Evolutionary conservation across 2,113 vertebrate species (phyloP), one percentile per base, ranked within the genome.

Genomic region (Tapirus terrestris): DNA sequence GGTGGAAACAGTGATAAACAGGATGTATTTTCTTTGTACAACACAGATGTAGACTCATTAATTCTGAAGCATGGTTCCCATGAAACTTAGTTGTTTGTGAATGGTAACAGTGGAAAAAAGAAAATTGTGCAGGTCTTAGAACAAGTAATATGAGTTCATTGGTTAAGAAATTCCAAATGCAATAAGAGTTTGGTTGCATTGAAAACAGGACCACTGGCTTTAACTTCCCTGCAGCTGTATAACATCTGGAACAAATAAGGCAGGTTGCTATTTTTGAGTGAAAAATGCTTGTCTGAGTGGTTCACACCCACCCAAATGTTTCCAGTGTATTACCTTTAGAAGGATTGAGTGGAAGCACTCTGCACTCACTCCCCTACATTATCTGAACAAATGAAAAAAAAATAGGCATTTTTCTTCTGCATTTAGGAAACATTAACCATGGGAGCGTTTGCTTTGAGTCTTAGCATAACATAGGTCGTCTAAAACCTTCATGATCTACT

Each of bases 241-340:
- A 97, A 98, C 98, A 99, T 99, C 98, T 99, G 98, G 97, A 97
- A 98, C 58, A 95, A 98, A 98, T 98, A 98, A 98, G 79, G 20
- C 81, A 83, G 97, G 97, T 97, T 97, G 97, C 43, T 98, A 96
- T 88, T 96, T 97, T 97, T 93, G 86, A 7, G 23, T 97, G 96
- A 98, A 98, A 97, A 98, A 95, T 97, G 92, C 77, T 97, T 45
- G 96, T 97, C 98, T 98, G 80, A 98, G 91, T 97, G 98, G 98
- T 98, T 98, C 98, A 98, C 98, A 97, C 97, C 88, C 98, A 98
- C 98, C 98, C 98, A 98, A 99, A 96, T 95, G 81, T 97, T 98
- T 97, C 97, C 96, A 97, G 89, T 90, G 29, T 87, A 92, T 97
- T 97, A 97, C 97, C 97, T 97, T 97, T 96, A 97, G 96, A 91